Evolutionary conservation across 2,888 invertebrate genomes (phyloP).

Genomic region (Eucera pruinosa): DNA sequence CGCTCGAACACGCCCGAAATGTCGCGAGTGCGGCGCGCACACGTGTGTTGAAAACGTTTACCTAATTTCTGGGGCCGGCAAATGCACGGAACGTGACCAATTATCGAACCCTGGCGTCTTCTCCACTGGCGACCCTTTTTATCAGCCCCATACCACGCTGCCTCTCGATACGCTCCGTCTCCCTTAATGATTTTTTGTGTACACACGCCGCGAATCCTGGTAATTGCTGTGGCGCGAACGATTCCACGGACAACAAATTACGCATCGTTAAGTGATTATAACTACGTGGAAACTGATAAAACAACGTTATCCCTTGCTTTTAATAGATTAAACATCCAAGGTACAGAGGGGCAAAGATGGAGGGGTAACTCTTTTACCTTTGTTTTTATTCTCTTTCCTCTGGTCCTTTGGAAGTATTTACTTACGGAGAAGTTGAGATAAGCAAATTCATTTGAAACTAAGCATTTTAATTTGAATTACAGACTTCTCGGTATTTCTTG

Average conservation of each 20-base stretch:
- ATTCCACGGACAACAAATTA: constrained; percentile 28
- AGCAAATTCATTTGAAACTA: not conserved
- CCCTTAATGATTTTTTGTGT: constrained; percentile 14
- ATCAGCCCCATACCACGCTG: not conserved
- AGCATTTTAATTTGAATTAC: not conserved
- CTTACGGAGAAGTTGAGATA: not conserved
- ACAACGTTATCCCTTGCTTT: not conserved
- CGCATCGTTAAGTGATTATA: constrained; percentile 17
- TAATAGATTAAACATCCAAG: not conserved
- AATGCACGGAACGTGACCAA: constrained; percentile 59
- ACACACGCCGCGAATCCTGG: constrained; percentile 12
- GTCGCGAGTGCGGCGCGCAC: constrained; percentile 32
- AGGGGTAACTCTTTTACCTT: not conserved
- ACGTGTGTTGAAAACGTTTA: constrained; percentile 36
- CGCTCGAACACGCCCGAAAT: constrained; percentile 33
- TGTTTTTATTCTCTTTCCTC: not conserved
- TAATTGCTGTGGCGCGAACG: not conserved
- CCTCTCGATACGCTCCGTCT: constrained; percentile 24
- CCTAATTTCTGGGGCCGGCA: constrained; percentile 42
- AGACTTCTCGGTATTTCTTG: not conserved
- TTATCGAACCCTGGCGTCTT: constrained; percentile 39
- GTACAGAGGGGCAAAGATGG: not conserved
- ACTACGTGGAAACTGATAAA: constrained; percentile 10
- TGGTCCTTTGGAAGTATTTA: not conserved
- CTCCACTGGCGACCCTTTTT: constrained; percentile 11